Percentiles rank a stretch among this genome's conserved stretches.
Conservation (phyloP, 1,140 invertebrate species). For the Bombus impatiens region DNA sequence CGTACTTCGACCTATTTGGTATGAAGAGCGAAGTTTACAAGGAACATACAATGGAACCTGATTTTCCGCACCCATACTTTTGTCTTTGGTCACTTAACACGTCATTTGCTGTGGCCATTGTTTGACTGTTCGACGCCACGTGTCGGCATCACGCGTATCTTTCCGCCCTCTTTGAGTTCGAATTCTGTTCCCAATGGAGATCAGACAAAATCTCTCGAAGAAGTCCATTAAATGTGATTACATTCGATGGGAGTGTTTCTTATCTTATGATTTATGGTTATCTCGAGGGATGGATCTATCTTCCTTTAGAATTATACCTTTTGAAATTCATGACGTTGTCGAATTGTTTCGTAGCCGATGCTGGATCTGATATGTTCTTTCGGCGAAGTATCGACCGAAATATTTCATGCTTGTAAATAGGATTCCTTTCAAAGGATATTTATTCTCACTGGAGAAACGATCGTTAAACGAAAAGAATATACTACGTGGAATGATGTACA, state of each 20-base stretch:
- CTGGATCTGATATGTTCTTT: neutral
- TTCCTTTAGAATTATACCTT: neutral
- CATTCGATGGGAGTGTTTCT: neutral
- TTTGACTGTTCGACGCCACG: constrained; percentile 60
- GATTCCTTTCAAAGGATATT: neutral
- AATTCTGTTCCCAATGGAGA: neutral
- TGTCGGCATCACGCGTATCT: constrained; percentile 19
- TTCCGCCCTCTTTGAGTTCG: neutral
- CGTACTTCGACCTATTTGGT: constrained; percentile 59
- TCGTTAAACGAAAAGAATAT: neutral
- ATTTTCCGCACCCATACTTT: constrained; percentile 61
- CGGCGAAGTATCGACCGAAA: neutral
- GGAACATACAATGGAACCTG: constrained; percentile 70
- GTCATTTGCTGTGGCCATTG: constrained; percentile 53
- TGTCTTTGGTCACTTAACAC: constrained; percentile 60
- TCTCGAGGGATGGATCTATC: neutral
- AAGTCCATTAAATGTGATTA: constrained; percentile 28
- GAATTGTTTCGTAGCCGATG: neutral
- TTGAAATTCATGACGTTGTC: neutral
- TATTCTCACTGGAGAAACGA: too few relatives aligned
- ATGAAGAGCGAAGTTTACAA: constrained; percentile 68
- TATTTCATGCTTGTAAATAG: neutral
- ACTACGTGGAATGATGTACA: neutral
- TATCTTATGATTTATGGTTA: constrained; percentile 19
- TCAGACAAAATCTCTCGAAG: neutral